Evolutionary conservation across 2,113 vertebrate genomes (phyloP), one percentile per base, ranked within the genome.

Genomic region (Chrysemys picta): DNA sequence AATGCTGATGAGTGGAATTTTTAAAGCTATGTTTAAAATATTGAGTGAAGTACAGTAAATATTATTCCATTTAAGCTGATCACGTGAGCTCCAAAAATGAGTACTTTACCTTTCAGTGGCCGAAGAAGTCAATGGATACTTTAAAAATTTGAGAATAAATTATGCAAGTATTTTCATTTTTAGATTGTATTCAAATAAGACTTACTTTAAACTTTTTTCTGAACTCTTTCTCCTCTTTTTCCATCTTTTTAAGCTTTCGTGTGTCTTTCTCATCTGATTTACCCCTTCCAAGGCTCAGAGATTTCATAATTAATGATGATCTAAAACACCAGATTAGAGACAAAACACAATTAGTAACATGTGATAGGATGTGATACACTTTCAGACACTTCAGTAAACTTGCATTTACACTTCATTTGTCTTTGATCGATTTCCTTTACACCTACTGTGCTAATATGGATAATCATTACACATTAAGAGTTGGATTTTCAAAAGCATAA

Each of bases 201-300:
- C 98, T 91, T 96, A 99, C 99, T 98, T 99, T 99, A 96, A 99
- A 99, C 95, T 99, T 99, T 98, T 99, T 99, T 90, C 99, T 98
- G 96, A 99, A 99, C 4, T 99, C 99, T 96, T 99, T 99, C 95
- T 99, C 99, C 94, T 99, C 99, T 97, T 98, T 99, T 95, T 99
- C 99, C 27, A 98, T 98, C 94, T 98, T 99, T 94, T 99, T 99
- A 92, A 98, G 95, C 82, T 98, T 99, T 95, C 99, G 99, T 24
- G 53, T 88, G 62, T 99, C 98, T 88, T 97, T 98, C 52, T 98
- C 98, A 52, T 96, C 90, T 14, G 90, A 79, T 81, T 83, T 98
- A 17, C 1, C 1, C 88, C 95, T 98, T 93, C 85, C 97, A 90
- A 87, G 57, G 5, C 50, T 93, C 29, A 8, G 12, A 57, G 85